phyloP scores from a whole-genome alignment of 1,140 invertebrate species.

The Drosophila carrolli region DNA sequence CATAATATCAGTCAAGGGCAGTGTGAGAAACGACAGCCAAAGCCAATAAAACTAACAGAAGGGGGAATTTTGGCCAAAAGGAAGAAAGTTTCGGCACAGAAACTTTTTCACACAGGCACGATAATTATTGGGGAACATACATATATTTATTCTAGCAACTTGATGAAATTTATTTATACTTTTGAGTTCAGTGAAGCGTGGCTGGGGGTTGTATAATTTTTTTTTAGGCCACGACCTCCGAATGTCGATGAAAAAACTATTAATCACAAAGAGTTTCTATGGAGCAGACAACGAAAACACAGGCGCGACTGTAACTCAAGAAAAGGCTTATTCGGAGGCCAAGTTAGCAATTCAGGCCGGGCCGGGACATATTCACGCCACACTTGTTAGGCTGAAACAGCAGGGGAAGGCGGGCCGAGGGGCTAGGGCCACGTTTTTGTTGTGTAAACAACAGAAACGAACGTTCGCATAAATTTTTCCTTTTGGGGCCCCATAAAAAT shows the following conservation, averaged over 20 bases:
- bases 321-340: constrained; percentile 24
- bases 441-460: constrained; percentile 70
- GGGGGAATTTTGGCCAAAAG: constrained; percentile 5
- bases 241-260: constrained; percentile 54
- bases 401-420: not conserved
- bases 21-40: constrained; percentile 47
- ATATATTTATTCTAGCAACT: constrained; percentile 24
- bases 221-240: constrained; percentile 17
- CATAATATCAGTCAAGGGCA: constrained; percentile 58
- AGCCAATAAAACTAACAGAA: constrained; percentile 45
- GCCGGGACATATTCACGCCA: constrained; percentile 50
- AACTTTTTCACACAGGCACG: constrained; percentile 25
- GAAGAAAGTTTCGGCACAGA: constrained; percentile 19
- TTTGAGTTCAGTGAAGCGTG: constrained; percentile 35
- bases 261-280: constrained; percentile 39
- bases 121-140: constrained; percentile 35
- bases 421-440: constrained; percentile 27
- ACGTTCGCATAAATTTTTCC: constrained; percentile 73
- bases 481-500: constrained; percentile 67
- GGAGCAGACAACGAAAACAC: constrained; percentile 14
- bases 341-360: constrained; percentile 25
- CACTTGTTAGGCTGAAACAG: constrained; percentile 43
- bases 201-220: constrained; percentile 29
- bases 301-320: constrained; percentile 4
- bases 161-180: constrained; percentile 45